phyloP scores from a whole-genome alignment of 2,888 invertebrate species.

The Sisyra nigra region DNA sequence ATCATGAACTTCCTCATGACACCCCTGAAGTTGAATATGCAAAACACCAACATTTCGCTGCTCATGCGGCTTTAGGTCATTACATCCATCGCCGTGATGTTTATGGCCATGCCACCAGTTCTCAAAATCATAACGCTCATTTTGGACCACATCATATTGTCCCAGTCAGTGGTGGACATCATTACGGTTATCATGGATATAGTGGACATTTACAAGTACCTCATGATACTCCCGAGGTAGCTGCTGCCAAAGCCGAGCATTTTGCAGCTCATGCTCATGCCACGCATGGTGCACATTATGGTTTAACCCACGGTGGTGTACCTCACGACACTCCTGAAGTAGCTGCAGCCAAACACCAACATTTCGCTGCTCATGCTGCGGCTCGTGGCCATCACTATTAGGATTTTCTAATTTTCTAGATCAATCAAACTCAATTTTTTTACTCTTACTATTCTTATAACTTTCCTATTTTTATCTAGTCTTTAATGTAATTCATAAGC shows the following conservation, averaged over 20 bases:
- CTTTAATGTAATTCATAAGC: too few relatives aligned
- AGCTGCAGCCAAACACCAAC: background rate
- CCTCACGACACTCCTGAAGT: constrained; percentile 1
- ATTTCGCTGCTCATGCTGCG: constrained; percentile 1
- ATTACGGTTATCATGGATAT: background rate
- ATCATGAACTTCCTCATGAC: constrained; percentile 8
- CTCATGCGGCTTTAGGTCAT: constrained; percentile 2
- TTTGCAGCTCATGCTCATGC: constrained; percentile 5
- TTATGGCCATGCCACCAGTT: background rate
- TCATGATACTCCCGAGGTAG: constrained; percentile 4
- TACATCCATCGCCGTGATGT: too few relatives aligned
- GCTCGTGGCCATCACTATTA: background rate
- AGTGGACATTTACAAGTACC: constrained; percentile 2
- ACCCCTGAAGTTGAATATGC: constrained; percentile 8
- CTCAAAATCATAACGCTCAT: constrained; percentile 3
- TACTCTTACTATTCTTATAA: too few relatives aligned
- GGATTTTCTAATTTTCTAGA: too few relatives aligned
- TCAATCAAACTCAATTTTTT: too few relatives aligned
- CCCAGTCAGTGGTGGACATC: constrained; percentile 3
- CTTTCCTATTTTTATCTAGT: too few relatives aligned
- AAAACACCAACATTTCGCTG: constrained; percentile 8
- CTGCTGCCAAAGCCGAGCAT: background rate
- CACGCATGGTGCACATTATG: background rate
- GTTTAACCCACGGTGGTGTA: background rate
- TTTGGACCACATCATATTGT: constrained; percentile 2